Base-by-base conservation (phyloP, 1,140 invertebrate genomes). In the Drosophila fuyamai region DNA sequence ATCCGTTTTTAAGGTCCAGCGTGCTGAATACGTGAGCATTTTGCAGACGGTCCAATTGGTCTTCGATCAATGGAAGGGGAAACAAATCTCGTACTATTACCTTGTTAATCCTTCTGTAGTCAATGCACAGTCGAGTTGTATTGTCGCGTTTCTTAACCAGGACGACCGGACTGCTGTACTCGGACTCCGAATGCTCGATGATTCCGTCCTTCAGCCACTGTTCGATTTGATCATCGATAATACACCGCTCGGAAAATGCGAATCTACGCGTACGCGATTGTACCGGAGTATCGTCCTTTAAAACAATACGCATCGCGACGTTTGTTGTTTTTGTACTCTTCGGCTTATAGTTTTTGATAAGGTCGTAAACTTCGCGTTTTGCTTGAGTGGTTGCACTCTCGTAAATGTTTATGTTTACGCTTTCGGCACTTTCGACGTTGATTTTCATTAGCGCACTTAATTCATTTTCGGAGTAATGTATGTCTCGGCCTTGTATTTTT, bases 361-460 rank as follows among this genome's bases (percentile, higher is more conserved):
- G n/a, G 4, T 7, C 36, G n/a, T 40, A 12, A n/a, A 56, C 18
- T 6, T 41, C 23, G 1, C 4, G 5, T n/a, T n/a, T n/a, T n/a
- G n/a, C 23, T 27, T 43, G n/a, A 4, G 10, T 27, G 7, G 14
- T 23, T 8, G 53, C 35, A 23, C 13, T 23, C 14, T 16, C n/a
- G 32, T 41, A 40, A 29, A 63, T 54, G 5, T 16, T 43, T n/a
- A 14, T 44, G 43, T 10, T 44, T 5, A 35, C n/a, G n/a, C 8
- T 36, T 27, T 76, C 48, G 85, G 10, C 2, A 13, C 18, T 56
- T 40, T 55, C 13, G 1, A 27, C 13, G 9, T 29, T 13, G 6
- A n/a, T 56, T 41, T 43, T 29, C 10, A 43, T 29, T 23, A 40
- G 12, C 4, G 18, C 0, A 14, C 18, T 10, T 9, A 23, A n/a